Evolutionary conservation across 2,113 vertebrate species (phyloP), one percentile per base, ranked within the genome.

Genomic region (Bombycilla garrulus): DNA sequence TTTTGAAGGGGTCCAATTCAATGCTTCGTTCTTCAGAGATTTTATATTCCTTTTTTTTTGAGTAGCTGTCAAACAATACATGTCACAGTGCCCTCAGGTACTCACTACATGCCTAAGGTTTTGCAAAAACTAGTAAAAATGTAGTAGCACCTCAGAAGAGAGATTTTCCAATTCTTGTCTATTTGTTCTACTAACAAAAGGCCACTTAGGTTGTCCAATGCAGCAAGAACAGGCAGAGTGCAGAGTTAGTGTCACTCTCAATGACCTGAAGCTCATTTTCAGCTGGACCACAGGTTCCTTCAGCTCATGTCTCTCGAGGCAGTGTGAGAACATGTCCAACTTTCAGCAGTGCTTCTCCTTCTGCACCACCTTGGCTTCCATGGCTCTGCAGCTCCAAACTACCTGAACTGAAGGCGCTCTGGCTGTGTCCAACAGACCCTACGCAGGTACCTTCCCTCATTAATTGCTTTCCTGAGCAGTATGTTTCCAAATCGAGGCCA

Each of bases 351-450:
- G 10, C 64, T 93, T 44, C 67, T 88, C 53, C 58, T 57, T 62
- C 40, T 38, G 67, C 54, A 58, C 45, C 51, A 31, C 20, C 33
- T 64, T 64, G 72, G 76, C 72, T 86, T 62, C 62, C 76, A 45
- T 1, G n/a, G 16, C 12, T 11, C 60, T 67, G 86, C 60, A 92
- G 64, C 82, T 92, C 56, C 4, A 3, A 28, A 23, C 28, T 4
- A 28, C 31, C 25, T 0, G 2, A 83, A 15, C 18, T 40, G 28
- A 71, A 56, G 79, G 33, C 0, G 0, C 26, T 66, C 6, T 25
- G 57, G 16, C 29, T 51, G 35, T 1, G 2, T 60, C 72, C 80
- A 51, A 8, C 26, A 45, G 31, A 10, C 56, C 79, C 85, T 65
- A 19, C n/a, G n/a, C 50, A 61, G 78, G 45, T n/a, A 72, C n/a